These are phyloP conservation scores for Agapetus fuscipes DNA, from an alignment of 2,888 invertebrate genomes.

Conservation along the genomic window DNA sequence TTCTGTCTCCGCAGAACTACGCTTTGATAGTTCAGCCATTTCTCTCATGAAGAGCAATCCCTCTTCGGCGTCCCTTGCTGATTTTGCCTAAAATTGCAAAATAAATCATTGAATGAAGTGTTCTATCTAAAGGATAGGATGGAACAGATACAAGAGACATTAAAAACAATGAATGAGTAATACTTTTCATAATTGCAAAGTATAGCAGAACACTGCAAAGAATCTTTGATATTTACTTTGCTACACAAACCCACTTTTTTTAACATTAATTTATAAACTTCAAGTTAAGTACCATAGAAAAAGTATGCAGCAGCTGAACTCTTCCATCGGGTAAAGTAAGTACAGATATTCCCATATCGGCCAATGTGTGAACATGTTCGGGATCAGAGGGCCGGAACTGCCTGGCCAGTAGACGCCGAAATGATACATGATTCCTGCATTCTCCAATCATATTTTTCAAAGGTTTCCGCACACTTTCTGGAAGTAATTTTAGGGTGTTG, in stretches of 20 bases:
- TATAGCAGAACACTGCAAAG: no score
- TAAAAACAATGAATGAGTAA: conserved; percentile 5
- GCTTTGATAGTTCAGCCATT: conserved; percentile 83
- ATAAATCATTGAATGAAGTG: not conserved
- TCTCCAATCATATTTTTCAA: conserved; percentile 77
- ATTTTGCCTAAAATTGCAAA: conserved; percentile 58
- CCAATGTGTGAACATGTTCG: conserved; percentile 76
- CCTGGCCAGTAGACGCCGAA: conserved; percentile 55
- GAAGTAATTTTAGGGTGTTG: conserved; percentile 72
- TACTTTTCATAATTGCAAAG: conserved; percentile 5
- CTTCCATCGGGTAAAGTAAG: conserved; percentile 81
- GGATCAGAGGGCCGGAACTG: conserved; percentile 76
- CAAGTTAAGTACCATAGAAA: conserved; percentile 77
- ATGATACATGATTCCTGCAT: conserved; percentile 50
- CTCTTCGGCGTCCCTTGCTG: conserved; percentile 79
- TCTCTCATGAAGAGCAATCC: conserved; percentile 95
- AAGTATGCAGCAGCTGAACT: conserved; percentile 85
- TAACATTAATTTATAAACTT: no score
- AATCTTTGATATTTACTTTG: no score
- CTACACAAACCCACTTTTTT: no score
- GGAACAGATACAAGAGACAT: no score
- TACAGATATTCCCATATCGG: conserved; percentile 92
- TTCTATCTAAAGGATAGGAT: no score
- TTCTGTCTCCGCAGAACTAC: conserved; percentile 51
- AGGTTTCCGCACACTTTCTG: conserved; percentile 75